Base-by-base conservation (phyloP, 2,113 vertebrate species). In the Microtus montanus region DNA sequence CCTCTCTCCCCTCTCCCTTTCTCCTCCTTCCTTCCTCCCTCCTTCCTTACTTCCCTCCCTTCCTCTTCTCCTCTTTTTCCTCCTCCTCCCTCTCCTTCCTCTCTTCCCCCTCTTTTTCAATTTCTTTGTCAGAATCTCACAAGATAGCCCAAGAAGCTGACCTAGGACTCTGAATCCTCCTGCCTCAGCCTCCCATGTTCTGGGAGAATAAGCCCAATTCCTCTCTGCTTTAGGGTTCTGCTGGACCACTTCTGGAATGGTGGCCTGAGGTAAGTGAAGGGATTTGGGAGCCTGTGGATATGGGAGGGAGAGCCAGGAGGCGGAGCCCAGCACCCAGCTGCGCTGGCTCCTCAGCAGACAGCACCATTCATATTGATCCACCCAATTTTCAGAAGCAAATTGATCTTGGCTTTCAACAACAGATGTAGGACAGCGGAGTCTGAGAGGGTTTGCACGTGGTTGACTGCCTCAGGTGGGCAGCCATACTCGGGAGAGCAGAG, bases 341-440 rank as follows among this genome's bases (percentile, higher is more conserved):
- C 19, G 0, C 41, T 2, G 0, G 0, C 15, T 11, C 17, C n/a
- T 15, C 17, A 7, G 7, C 22, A 70, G 92, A 74, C 44, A 33
- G 86, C 8, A 0, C 73, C n/a, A 3, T 89, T 49, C 44, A 7
- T 91, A 80, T 93, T 5, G 83, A 94, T 91, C 95, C 41, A 14
- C 75, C 90, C 89, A 47, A 91, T 95, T 96, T 91, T 91, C 96
- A 94, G 75, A 87, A 93, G 96, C 94, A 89, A 87, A 95, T 86
- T 86, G 93, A 95, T 90, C 91, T 86, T 49, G 96, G 95, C 93
- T 96, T 96, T 97, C 77, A 92, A 94, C 96, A 93, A 78, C 87
- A 94, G 75, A 86, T 83, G 61, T 70, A 96, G 90, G 93, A 71
- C 84, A 94, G 94, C 87, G 30, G 66, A 73, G 33, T 12, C 82